Percentiles rank a stretch among this genome's conserved stretches.
Conservation (phyloP, 2,113 vertebrate species). For the Cyanoliseus patagonus region DNA sequence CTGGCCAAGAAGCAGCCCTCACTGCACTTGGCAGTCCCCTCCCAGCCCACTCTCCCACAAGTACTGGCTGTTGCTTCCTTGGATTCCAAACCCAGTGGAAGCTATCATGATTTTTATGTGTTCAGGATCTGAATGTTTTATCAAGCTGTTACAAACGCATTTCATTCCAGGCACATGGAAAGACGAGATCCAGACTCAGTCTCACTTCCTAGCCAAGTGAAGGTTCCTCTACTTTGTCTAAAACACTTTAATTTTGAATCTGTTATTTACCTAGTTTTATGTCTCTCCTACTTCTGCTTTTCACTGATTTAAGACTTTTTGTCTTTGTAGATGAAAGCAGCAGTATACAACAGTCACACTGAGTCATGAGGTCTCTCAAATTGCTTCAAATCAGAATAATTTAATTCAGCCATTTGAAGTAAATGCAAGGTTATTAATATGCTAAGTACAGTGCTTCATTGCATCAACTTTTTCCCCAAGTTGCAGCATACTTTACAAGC, state of each 20-base stretch:
- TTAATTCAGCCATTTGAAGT: not conserved
- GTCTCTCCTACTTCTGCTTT: not conserved
- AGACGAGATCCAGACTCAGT: not conserved
- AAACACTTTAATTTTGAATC: not conserved
- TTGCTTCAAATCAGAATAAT: not conserved
- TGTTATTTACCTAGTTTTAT: not conserved
- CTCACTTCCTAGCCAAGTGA: not conserved
- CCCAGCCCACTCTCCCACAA: not conserved
- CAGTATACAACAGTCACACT: not conserved
- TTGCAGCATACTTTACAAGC: not conserved
- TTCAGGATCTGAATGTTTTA: not conserved
- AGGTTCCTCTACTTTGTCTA: not conserved
- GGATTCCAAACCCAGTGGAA: not conserved
- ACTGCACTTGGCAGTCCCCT: not conserved
- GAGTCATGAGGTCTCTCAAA: not conserved
- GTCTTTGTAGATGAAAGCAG: not conserved
- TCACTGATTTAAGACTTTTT: not conserved
- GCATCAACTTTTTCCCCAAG: not conserved
- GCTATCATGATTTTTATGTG: not conserved
- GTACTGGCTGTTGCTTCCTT: not conserved
- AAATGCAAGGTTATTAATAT: not conserved
- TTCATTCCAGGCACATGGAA: not conserved
- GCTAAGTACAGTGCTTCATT: not conserved
- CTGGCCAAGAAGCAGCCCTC: not conserved
- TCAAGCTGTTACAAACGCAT: not conserved